These are phyloP conservation scores for Lagorchestes hirsutus DNA, from an alignment of 2,797 vertebrate species.

Conservation along the genomic window DNA sequence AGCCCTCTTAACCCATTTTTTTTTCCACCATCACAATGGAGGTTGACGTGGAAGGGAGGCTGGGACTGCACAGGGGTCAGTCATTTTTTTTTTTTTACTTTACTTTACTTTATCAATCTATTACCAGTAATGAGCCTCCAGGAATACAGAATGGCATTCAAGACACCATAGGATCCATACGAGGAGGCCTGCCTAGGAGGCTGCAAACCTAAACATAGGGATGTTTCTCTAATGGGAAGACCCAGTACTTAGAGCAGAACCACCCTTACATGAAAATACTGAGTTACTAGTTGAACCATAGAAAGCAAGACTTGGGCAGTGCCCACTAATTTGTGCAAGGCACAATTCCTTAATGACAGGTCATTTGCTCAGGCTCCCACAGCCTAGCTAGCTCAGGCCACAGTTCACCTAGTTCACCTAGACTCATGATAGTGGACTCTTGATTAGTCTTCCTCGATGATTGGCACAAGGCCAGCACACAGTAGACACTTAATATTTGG, in stretches of 20 bases:
- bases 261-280: neutral
- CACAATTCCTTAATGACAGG: no score
- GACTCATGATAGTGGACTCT: neutral
- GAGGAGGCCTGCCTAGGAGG: neutral
- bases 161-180: neutral
- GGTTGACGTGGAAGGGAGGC: neutral
- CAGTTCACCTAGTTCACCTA: neutral
- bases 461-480: neutral
- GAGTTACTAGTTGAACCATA: neutral
- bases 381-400: neutral
- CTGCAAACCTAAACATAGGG: neutral
- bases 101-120: neutral
- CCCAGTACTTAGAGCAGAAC: neutral
- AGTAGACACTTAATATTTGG: neutral
- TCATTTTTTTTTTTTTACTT: neutral
- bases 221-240: neutral
- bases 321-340: neutral
- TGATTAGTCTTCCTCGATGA: neutral
- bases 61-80: neutral
- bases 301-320: neutral
- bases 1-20: neutral
- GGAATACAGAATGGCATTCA: neutral
- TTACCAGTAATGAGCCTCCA: neutral
- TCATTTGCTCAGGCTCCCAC: no score
- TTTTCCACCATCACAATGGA: neutral